Evolutionary conservation across 2,113 vertebrate genomes (phyloP), one percentile per base, ranked within the genome.

Genomic region (Tricholaema leucomelas): DNA sequence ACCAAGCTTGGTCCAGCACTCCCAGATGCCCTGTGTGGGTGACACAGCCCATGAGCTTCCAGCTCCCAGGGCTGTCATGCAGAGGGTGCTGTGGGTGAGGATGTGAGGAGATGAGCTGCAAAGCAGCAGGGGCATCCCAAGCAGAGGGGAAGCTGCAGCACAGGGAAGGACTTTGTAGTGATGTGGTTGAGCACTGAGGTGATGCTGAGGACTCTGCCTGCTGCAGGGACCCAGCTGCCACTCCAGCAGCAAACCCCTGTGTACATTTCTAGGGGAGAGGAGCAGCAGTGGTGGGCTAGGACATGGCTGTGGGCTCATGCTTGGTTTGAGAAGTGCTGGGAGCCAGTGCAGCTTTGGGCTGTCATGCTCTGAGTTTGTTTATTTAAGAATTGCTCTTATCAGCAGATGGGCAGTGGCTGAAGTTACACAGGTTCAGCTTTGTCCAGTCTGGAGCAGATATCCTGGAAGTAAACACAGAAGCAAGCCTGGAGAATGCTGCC

Each of bases 391-490:
- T 61, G 70, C 77, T 86, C 40, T 72, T n/a, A 44, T 90, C 92
- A 61, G 77, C 65, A 3, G 46, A 15, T 46, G 55, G 61, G 81
- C 71, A 35, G 81, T 2, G 5, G 9, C 66, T 59, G 86, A 27
- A 81, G 85, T 58, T 48, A 3, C 59, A 8, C 35, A 50, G 83
- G 84, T 87, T 93, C 66, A 72, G 83, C 80, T 55, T 14, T 8
- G 52, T 70, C 92, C 88, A 31, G 40, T 81, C 84, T 61, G 84
- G 38, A 85, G 89, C 64, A 81, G 73, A 93, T 77, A 71, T 18
- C 84, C 71, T 92, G 76, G 60, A 83, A 92, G 58, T 79, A 92
- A 91, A 71, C 54, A 55, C 0, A 5, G 71, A 81, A 85, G 72
- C 10, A 15, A 81, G 67, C n/a, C 75, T 87, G 67, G 42, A 48